Percentiles rank a stretch among this genome's conserved stretches.
These are phyloP conservation scores for Exocentrus adspersus DNA, from an alignment of 2,888 invertebrate genomes.

Conservation along the genomic window DNA sequence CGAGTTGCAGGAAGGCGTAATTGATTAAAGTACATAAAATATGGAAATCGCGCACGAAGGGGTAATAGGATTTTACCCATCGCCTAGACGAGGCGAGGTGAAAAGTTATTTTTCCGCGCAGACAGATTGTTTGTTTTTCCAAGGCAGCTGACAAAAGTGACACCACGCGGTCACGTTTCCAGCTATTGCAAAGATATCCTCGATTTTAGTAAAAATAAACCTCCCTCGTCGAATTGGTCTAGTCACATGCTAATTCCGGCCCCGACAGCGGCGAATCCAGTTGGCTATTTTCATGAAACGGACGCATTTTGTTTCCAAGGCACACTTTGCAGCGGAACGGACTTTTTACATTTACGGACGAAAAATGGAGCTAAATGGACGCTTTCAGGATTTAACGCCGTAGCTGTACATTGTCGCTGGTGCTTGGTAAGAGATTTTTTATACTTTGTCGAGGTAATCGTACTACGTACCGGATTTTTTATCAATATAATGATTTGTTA, in stretches of 20 bases:
- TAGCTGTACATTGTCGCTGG: too few species aligned
- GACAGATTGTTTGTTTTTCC: too few species aligned
- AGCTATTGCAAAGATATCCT: too few species aligned
- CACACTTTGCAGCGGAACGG: not conserved
- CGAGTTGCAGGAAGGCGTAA: not conserved
- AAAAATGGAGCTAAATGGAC: not conserved
- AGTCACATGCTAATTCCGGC: not conserved
- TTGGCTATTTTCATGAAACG: not conserved
- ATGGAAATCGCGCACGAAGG: not conserved
- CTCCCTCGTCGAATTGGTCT: not conserved
- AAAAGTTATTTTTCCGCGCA: not conserved
- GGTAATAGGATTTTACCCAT: not conserved
- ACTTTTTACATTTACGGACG: not conserved
- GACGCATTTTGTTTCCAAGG: not conserved
- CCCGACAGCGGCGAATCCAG: not conserved
- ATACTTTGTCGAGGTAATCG: too few species aligned
- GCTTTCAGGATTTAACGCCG: too few species aligned
- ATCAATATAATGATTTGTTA: too few species aligned
- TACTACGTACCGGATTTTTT: too few species aligned
- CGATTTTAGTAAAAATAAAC: too few species aligned
- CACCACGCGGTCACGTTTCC: not conserved
- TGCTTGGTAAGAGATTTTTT: too few species aligned
- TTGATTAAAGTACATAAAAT: constrained; percentile 14
- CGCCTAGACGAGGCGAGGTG: not conserved
- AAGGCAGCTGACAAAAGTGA: not conserved